Conservation (phyloP, 2,888 invertebrate genomes). For the Nebria salina region DNA sequence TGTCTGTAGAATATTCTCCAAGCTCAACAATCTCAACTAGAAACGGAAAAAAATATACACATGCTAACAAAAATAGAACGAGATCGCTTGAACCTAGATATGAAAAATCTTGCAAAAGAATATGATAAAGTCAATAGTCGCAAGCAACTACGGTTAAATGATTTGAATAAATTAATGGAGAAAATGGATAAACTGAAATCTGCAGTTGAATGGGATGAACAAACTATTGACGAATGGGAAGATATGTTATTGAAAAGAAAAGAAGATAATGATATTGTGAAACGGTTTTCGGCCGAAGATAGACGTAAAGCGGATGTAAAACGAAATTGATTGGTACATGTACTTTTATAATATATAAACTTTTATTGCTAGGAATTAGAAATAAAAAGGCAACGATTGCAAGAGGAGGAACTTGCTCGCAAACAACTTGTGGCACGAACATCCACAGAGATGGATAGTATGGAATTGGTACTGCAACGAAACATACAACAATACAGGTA, state of each 20-base stretch:
- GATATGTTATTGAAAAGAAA: slow-evolving; percentile 75
- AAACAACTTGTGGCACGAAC: slow-evolving; percentile 36
- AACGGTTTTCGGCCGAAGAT: slow-evolving; percentile 78
- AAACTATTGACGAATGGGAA: slow-evolving; percentile 76
- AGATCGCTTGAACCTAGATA: slow-evolving; percentile 63
- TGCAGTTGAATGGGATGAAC: slow-evolving; percentile 75
- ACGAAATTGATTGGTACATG: slow-evolving; percentile 52
- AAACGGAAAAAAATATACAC: slow-evolving; percentile 70
- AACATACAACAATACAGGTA: slow-evolving; percentile 42
- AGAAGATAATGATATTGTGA: slow-evolving; percentile 75
- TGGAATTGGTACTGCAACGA: slow-evolving; percentile 32
- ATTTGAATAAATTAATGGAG: slow-evolving; percentile 66
- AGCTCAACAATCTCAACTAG: slow-evolving; percentile 74
- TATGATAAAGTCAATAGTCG: slow-evolving; percentile 62
- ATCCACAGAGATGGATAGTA: slow-evolving; percentile 33
- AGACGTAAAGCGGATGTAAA: slow-evolving; percentile 68
- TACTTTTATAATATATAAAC: neutral
- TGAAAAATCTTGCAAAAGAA: slow-evolving; percentile 64
- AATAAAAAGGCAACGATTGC: slow-evolving; percentile 65
- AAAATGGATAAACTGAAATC: slow-evolving; percentile 73
- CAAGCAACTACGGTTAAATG: slow-evolving; percentile 63
- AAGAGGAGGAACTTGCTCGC: slow-evolving; percentile 63
- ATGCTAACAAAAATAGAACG: slow-evolving; percentile 61
- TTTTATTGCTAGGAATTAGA: slow-evolving; percentile 62
- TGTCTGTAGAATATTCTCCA: slow-evolving; percentile 69